These are phyloP conservation scores for Eudemis profundana DNA, from an alignment of 2,888 invertebrate species.

Conservation along the genomic window DNA sequence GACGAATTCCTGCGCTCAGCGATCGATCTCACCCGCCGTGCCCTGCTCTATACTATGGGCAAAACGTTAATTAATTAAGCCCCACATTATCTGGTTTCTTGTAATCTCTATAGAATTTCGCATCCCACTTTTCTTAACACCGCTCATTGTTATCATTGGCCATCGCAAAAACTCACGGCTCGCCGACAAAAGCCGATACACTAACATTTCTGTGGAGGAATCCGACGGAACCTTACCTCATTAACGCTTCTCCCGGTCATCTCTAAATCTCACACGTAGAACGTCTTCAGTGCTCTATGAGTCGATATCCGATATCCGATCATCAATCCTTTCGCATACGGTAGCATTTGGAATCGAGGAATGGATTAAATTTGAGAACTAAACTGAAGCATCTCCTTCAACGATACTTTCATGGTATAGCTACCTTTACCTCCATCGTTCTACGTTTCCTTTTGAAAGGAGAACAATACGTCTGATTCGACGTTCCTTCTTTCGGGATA, in stretches of 20 bases:
- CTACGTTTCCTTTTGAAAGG: neutral
- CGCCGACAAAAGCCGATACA: slow-evolving; percentile 82
- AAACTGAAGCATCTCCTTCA: neutral
- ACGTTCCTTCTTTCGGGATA: slow-evolving; percentile 1
- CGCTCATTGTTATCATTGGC: slow-evolving; percentile 79
- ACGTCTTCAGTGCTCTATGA: slow-evolving; percentile 53
- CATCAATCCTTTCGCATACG: slow-evolving; percentile 24
- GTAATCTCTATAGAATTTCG: slow-evolving; percentile 69
- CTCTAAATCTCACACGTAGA: slow-evolving; percentile 52
- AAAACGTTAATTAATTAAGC: slow-evolving; percentile 71
- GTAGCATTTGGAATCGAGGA: slow-evolving; percentile 7
- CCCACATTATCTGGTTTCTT: slow-evolving; percentile 64
- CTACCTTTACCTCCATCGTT: neutral
- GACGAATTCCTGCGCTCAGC: neutral
- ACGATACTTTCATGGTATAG: neutral
- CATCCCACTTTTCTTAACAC: slow-evolving; percentile 71
- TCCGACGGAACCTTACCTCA: slow-evolving; percentile 78
- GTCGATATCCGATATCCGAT: slow-evolving; percentile 43
- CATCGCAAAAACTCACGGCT: slow-evolving; percentile 80
- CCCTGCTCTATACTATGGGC: slow-evolving; percentile 43
- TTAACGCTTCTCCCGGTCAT: slow-evolving; percentile 77
- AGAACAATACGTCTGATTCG: neutral
- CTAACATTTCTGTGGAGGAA: slow-evolving; percentile 76
- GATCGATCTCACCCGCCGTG: neutral
- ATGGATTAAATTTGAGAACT: neutral